Evolutionary conservation across 2,888 invertebrate genomes (phyloP).

Genomic region (Lochmaea crataegi): DNA sequence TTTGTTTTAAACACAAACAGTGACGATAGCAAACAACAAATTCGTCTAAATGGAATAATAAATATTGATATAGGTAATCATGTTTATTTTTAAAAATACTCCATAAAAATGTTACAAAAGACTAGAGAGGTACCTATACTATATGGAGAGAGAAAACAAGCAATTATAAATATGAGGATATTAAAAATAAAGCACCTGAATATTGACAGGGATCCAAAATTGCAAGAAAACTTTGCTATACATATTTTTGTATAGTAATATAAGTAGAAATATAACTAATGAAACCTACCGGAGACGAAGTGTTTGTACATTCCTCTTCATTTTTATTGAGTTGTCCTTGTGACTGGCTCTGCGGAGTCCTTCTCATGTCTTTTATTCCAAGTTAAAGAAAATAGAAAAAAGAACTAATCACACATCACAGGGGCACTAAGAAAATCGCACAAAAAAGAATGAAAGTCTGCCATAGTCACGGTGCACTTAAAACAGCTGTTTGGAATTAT

Average conservation of each 20-base stretch:
- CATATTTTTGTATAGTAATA: no score
- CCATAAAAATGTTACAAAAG: background rate
- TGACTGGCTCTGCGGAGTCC: constrained; percentile 57
- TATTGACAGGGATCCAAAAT: no score
- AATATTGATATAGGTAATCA: background rate
- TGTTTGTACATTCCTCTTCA: constrained; percentile 68
- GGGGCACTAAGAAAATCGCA: constrained; percentile 5
- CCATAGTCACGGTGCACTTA: constrained; percentile 51
- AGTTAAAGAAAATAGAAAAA: constrained; percentile 30
- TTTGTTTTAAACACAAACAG: background rate
- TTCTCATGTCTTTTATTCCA: constrained; percentile 51
- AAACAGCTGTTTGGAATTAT: constrained; percentile 15
- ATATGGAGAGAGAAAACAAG: no score
- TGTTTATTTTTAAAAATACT: background rate
- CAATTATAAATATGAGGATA: no score
- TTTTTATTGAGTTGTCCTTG: constrained; percentile 64
- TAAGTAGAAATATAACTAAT: constrained; percentile 35
- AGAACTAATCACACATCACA: constrained; percentile 39
- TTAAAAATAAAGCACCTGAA: no score
- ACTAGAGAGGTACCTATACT: no score
- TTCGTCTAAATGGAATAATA: background rate
- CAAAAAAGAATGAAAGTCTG: constrained; percentile 20
- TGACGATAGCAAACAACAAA: background rate
- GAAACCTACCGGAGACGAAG: constrained; percentile 66
- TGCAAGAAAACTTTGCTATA: no score